Percentiles rank a stretch among this genome's conserved stretches.
phyloP scores from a whole-genome alignment of 2,797 vertebrate genomes.

The Dermochelys coriacea region DNA sequence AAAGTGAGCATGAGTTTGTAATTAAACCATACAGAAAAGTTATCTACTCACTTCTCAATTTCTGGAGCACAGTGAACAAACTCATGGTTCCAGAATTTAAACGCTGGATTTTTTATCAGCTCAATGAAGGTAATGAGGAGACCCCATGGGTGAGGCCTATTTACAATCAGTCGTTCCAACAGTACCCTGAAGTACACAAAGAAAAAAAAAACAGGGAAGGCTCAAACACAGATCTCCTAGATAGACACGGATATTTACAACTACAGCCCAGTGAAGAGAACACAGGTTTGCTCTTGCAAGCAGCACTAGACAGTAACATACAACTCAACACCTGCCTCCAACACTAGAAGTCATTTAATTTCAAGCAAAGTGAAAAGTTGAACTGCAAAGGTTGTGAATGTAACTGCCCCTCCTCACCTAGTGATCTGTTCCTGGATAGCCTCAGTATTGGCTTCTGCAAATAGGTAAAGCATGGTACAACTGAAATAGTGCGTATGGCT shows the following conservation, averaged over 20 bases:
- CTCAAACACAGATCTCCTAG: not conserved
- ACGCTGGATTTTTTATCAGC: constrained; percentile 99
- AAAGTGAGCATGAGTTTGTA: not conserved
- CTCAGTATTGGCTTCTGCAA: constrained; percentile 98
- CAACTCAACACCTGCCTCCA: not conserved
- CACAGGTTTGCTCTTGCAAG: not conserved
- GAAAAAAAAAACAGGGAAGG: not conserved
- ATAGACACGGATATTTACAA: not conserved
- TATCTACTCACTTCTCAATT: constrained; percentile 94
- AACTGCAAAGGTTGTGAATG: accelerated
- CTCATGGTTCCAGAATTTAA: constrained; percentile 99
- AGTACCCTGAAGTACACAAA: constrained; percentile 87
- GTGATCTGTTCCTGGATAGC: constrained; percentile 99
- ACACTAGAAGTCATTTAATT: not conserved
- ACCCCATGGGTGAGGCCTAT: constrained; percentile 99
- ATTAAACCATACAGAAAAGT: not conserved
- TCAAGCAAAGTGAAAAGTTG: not conserved
- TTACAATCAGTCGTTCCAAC: constrained; percentile 98
- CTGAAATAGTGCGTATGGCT: constrained; percentile 99
- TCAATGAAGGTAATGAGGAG: constrained; percentile 99
- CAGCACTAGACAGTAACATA: not conserved
- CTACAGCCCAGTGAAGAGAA: not conserved
- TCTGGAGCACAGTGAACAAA: constrained; percentile 99
- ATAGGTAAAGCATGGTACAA: constrained; percentile 99
- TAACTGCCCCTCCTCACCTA: constrained; percentile 79